Conservation (phyloP, 2,888 invertebrate genomes). For the Minunthozetes semirufus region DNA sequence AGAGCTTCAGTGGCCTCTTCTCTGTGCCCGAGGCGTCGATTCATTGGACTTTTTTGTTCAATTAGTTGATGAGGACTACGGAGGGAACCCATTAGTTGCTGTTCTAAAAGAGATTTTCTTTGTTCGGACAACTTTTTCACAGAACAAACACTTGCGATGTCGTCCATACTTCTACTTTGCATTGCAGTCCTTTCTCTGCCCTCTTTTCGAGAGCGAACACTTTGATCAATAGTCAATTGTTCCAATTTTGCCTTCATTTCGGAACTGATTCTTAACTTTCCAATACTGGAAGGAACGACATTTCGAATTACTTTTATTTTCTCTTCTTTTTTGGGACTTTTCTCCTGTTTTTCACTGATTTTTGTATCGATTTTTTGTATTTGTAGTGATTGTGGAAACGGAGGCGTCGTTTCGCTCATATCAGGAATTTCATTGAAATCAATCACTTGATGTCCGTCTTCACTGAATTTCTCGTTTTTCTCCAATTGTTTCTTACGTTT, state of each 20-base stretch:
- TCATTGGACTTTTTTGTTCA: slow-evolving; percentile 31
- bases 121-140: slow-evolving; percentile 78
- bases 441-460: neutral
- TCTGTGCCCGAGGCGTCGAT: slow-evolving; percentile 9
- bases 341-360: neutral
- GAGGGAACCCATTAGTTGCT: slow-evolving; percentile 57
- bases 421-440: neutral
- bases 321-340: neutral
- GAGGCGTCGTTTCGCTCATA: neutral
- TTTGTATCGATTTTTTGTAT: neutral
- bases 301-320: neutral
- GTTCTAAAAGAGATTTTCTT: slow-evolving; percentile 72
- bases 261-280: slow-evolving; percentile 78
- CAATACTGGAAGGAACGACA: slow-evolving; percentile 58
- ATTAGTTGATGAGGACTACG: slow-evolving; percentile 18
- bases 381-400: neutral
- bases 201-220: slow-evolving; percentile 57
- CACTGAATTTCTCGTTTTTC: slow-evolving; percentile 22
- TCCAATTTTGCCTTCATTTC: slow-evolving; percentile 86
- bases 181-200: slow-evolving; percentile 33
- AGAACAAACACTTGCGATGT: slow-evolving; percentile 47
- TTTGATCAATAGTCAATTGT: slow-evolving; percentile 74
- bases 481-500: slow-evolving; percentile 51
- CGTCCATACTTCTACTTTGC: slow-evolving; percentile 37
- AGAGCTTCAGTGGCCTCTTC: slow-evolving; percentile 28